Conservation (phyloP, 2,888 invertebrate species). For the Beris chalybata region DNA sequence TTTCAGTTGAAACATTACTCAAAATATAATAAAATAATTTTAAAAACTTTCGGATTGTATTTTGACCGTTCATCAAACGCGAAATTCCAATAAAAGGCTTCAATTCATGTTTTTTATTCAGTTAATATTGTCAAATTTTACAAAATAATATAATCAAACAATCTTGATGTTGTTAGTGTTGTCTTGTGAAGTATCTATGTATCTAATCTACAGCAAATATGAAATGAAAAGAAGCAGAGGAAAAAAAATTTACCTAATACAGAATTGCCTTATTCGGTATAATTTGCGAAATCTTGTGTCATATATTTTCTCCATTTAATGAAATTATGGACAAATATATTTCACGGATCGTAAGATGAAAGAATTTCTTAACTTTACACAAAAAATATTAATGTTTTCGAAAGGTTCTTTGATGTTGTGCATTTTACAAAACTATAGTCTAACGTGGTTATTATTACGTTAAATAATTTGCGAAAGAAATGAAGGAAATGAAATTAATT, state of each 20-base stretch:
- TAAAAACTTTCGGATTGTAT: too few relatives aligned
- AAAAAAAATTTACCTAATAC: slow-evolving; percentile 50
- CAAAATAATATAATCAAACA: too few relatives aligned
- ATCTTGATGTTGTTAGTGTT: not conserved
- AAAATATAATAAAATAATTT: too few relatives aligned
- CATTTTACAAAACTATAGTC: not conserved
- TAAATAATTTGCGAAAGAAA: not conserved
- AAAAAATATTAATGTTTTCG: slow-evolving; percentile 1
- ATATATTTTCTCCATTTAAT: slow-evolving; percentile 3
- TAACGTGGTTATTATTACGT: not conserved
- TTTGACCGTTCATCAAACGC: too few relatives aligned
- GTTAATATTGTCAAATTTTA: too few relatives aligned
- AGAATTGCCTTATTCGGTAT: slow-evolving; percentile 50
- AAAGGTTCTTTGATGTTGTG: slow-evolving; percentile 10
- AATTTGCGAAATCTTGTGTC: too few relatives aligned
- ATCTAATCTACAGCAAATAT: not conserved
- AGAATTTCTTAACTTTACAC: not conserved
- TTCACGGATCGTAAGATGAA: not conserved
- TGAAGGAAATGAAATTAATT: not conserved
- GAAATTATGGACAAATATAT: not conserved
- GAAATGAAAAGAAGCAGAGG: slow-evolving; percentile 3
- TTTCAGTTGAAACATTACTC: too few relatives aligned
- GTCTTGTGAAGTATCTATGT: slow-evolving; percentile 28
- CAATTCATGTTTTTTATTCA: too few relatives aligned
- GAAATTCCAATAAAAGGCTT: too few relatives aligned